phyloP scores from a whole-genome alignment of 1,140 invertebrate genomes.

The Lutraria rhynchaena region DNA sequence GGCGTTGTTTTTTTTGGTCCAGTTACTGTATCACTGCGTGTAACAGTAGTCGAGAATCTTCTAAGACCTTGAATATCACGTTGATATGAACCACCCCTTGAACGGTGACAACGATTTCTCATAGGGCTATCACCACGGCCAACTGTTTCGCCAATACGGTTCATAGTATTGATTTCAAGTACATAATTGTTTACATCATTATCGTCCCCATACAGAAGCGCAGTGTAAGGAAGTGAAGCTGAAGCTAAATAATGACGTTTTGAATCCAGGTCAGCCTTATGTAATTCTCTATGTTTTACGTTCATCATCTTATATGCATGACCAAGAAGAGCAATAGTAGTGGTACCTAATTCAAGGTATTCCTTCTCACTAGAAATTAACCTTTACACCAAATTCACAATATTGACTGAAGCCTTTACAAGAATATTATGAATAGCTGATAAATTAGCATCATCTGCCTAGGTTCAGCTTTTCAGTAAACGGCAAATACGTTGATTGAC shows the following conservation, averaged over 20 bases:
- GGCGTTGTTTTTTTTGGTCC: constrained; percentile 4
- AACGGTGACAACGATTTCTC: background rate
- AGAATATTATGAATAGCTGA: background rate
- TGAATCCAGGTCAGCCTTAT: constrained; percentile 34
- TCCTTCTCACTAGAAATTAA: too few relatives aligned
- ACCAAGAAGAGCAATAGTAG: constrained; percentile 15
- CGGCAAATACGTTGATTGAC: constrained; percentile 47
- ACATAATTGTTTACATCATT: constrained; percentile 46
- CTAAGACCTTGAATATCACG: constrained; percentile 7
- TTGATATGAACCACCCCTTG: background rate
- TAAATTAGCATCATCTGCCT: constrained; percentile 30
- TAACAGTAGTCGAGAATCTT: background rate
- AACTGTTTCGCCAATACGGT: constrained; percentile 2
- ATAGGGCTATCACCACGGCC: constrained; percentile 2
- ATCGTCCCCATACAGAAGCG: constrained; percentile 36
- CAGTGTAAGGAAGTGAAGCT: constrained; percentile 38
- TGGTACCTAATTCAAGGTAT: constrained; percentile 20
- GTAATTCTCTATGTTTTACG: constrained; percentile 3
- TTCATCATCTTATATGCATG: constrained; percentile 36
- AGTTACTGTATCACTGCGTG: constrained; percentile 10
- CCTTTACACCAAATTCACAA: constrained; percentile 28
- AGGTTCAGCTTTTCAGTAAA: constrained; percentile 15
- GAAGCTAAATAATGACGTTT: constrained; percentile 46
- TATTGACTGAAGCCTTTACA: constrained; percentile 34
- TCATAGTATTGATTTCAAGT: constrained; percentile 43